Conservation (phyloP, 1,140 invertebrate genomes). For the Hestina assimilis region DNA sequence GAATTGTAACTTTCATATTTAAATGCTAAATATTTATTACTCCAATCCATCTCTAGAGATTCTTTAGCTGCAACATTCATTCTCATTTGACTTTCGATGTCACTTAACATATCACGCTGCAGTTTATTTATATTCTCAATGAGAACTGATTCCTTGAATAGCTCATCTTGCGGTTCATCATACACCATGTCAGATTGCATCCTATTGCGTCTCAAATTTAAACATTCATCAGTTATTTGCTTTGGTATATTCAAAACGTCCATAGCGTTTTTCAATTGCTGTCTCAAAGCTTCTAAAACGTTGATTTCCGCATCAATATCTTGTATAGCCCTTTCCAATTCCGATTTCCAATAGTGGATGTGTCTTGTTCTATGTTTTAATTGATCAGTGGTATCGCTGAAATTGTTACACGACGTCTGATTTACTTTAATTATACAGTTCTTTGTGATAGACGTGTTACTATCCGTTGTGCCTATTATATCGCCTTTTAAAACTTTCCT, state of each 20-base stretch:
- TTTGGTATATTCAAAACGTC: conserved; percentile 81
- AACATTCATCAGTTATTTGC: conserved; percentile 83
- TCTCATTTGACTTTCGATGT: conserved; percentile 85
- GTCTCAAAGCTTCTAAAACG: conserved; percentile 79
- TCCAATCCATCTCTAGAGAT: conserved; percentile 90
- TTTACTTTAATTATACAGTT: conserved; percentile 70
- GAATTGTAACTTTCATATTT: conserved; percentile 84
- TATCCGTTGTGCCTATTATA: conserved; percentile 57
- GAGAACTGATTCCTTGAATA: conserved; percentile 84
- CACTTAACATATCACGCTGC: conserved; percentile 77
- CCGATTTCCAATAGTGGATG: conserved; percentile 83
- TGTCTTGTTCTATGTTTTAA: conserved; percentile 80
- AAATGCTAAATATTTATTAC: conserved; percentile 89
- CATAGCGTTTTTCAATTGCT: conserved; percentile 81
- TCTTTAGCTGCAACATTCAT: conserved; percentile 86
- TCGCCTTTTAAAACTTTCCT: conserved; percentile 59
- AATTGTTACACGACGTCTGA: conserved; percentile 60
- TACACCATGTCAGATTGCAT: conserved; percentile 88
- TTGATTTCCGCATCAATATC: conserved; percentile 83
- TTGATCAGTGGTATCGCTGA: conserved; percentile 80
- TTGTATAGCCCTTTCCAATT: conserved; percentile 81
- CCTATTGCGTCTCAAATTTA: conserved; percentile 84
- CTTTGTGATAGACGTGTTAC: conserved; percentile 63
- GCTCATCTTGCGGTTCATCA: conserved; percentile 88
- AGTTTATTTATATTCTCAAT: conserved; percentile 80